These are phyloP conservation scores for Acronicta leporina DNA, from an alignment of 2,888 invertebrate genomes.

Conservation along the genomic window DNA sequence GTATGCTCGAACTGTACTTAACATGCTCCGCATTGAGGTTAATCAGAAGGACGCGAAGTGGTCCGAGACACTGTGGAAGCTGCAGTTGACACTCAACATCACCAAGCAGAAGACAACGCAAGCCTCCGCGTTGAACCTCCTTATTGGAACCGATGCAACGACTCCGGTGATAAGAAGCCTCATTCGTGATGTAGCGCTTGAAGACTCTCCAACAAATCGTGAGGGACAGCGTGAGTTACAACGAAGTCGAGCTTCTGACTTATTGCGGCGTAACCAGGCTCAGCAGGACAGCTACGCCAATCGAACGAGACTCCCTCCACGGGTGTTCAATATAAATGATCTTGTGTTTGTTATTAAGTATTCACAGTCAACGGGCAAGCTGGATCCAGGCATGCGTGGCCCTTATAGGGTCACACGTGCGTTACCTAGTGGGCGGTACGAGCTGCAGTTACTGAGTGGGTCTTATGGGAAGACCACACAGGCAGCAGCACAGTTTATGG, in stretches of 20 bases:
- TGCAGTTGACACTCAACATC: neutral
- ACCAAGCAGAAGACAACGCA: neutral
- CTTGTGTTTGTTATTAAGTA: neutral
- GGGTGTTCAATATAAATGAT: neutral
- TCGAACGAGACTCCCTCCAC: neutral
- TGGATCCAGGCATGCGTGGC: neutral
- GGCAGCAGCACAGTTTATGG: too few relatives aligned
- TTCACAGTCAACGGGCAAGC: neutral
- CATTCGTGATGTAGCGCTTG: neutral
- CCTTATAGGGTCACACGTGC: too few relatives aligned
- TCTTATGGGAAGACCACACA: too few relatives aligned
- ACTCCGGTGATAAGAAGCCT: neutral
- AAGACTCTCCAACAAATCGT: neutral
- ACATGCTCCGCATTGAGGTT: neutral
- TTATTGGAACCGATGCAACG: neutral
- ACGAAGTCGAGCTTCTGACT: neutral
- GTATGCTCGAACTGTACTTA: neutral
- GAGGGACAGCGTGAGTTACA: neutral
- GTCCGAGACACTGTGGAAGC: neutral
- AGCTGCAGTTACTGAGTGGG: too few relatives aligned
- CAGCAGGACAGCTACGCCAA: neutral
- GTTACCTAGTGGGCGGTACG: too few relatives aligned
- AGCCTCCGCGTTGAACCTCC: neutral
- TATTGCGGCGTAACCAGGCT: neutral
- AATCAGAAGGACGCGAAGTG: neutral